phyloP scores from a whole-genome alignment of 2,888 invertebrate species.

The Trisateles emortualis region DNA sequence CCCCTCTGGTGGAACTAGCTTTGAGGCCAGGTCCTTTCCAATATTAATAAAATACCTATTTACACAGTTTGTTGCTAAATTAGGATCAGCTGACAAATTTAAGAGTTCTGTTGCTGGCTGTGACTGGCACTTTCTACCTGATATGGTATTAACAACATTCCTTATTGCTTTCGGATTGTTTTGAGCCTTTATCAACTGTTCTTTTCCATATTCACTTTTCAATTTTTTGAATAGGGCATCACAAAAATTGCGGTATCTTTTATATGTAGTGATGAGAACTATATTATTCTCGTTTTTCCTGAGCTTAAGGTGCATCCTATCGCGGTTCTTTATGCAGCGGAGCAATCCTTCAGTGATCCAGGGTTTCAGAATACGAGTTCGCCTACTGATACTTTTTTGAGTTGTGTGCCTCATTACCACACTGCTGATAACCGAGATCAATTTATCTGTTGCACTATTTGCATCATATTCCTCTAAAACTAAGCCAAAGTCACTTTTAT shows the following conservation, averaged over 20 bases:
- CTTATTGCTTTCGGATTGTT: background rate
- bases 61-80: no score
- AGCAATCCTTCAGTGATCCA: background rate
- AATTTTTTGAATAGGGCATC: no score
- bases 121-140: no score
- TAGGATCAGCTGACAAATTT: no score
- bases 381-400: background rate
- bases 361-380: background rate
- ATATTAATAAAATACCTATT: no score
- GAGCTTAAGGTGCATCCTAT: background rate
- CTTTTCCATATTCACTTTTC: slow-evolving; percentile 1
- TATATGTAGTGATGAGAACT: background rate
- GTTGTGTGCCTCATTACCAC: background rate
- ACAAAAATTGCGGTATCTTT: background rate
- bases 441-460: background rate
- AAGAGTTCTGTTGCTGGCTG: no score
- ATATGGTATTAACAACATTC: no score
- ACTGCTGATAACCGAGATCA: background rate
- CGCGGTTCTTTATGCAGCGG: no score
- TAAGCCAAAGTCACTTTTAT: background rate
- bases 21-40: no score
- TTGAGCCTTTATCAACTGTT: background rate
- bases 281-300: background rate
- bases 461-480: background rate
- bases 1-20: no score